A percentile compares a stretch with the other conserved stretches of the same genome.
These are phyloP conservation scores for Taxidea taxus DNA, from an alignment of 2,113 vertebrate species.

Conservation along the genomic window DNA sequence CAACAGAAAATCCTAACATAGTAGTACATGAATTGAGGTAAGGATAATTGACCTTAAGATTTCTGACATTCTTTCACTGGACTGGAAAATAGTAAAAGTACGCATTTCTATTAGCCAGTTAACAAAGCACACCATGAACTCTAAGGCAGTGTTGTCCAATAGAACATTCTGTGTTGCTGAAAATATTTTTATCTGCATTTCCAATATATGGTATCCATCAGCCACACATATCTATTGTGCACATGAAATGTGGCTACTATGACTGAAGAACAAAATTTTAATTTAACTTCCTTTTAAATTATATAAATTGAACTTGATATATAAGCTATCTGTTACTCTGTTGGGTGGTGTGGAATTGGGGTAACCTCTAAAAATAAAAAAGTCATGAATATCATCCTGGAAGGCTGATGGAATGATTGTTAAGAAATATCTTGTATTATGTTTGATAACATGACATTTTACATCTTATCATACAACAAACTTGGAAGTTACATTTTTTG, in stretches of 20 bases:
- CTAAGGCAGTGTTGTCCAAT: background rate
- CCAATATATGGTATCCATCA: background rate
- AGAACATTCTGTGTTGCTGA: background rate
- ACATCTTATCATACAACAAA: background rate
- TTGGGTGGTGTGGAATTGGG: background rate
- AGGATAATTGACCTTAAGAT: background rate
- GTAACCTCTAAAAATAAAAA: background rate
- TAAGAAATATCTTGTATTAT: background rate
- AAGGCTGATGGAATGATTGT: background rate
- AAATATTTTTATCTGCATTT: background rate
- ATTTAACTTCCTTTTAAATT: background rate
- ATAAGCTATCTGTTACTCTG: background rate
- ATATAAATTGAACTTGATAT: background rate
- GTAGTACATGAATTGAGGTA: background rate
- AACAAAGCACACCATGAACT: background rate
- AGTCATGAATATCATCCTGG: background rate
- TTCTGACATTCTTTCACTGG: background rate
- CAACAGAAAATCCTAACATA: background rate
- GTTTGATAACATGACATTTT: background rate
- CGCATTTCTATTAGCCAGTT: background rate
- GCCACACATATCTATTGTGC: no score
- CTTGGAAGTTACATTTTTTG: background rate
- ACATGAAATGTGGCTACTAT: background rate
- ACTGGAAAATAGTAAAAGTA: background rate
- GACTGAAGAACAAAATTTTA: background rate